Evolutionary conservation across 2,797 vertebrate species (phyloP), one percentile per base, ranked within the genome.

Genomic region (Spinus olivaceus): DNA sequence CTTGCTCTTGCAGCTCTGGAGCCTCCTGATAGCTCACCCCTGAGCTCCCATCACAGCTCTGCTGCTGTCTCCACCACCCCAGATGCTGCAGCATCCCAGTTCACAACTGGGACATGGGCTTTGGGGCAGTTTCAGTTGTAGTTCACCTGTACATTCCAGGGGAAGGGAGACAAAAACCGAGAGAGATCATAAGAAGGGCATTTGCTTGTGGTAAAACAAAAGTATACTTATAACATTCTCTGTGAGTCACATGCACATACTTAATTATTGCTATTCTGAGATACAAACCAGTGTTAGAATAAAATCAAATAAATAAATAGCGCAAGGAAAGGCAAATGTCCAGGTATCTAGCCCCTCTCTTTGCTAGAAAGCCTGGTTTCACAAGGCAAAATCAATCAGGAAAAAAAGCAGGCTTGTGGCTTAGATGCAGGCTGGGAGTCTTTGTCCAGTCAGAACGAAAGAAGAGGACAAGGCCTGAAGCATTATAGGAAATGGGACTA

Each of bases 181-280:
- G 22, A 53, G 6, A 64, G 17, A 42, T 50, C 8, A 1, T 50
- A 76, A 72, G 39, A 86, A 88, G 22, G 32, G 46, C 20, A 30
- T 27, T 53, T 82, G 10, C 25, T 65, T 67, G 33, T 53, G 44
- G 50, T 27, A 33, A 47, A 74, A 18, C 3, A 18, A 5, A 30
- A 12, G 8, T 32, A 6, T 18, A 44, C 65, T 78, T 81, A 49
- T 16, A 50, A 24, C 18, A 21, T 66, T 84, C 51, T 79, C n/a
- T 18, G 4, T 4, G 17, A 84, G 42, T 60, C 67, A 81, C 30
- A 19, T 37, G 28, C 35, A 57, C 3, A 1, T 25, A 39, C 24
- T 42, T 82, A 41, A 54, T 79, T 57, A 37, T 12, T 85, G 46
- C 61, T 86, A 23, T 86, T 91, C 50, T 92, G 67, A 94, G 61